phyloP scores from a whole-genome alignment of 2,113 vertebrate species.

The Otis tarda region DNA sequence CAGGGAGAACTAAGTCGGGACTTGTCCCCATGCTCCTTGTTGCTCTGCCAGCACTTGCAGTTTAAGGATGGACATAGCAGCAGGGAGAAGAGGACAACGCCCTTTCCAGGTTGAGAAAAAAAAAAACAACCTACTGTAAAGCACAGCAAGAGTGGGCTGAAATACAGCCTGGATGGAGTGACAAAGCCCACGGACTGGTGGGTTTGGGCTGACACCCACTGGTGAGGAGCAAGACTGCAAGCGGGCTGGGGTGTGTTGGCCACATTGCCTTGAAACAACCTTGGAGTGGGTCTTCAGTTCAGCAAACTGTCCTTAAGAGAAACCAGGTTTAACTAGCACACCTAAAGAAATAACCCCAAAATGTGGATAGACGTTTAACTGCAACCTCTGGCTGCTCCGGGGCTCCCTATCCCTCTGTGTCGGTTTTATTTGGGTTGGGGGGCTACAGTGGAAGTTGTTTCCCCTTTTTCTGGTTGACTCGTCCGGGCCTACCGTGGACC shows the following conservation, averaged over 20 bases:
- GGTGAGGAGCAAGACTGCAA: background rate
- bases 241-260: background rate
- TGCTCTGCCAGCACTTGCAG: background rate
- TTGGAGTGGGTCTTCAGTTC: background rate
- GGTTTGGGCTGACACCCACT: background rate
- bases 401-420: background rate
- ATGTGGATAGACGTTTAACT: accelerated
- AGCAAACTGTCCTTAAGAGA: background rate
- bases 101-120: background rate
- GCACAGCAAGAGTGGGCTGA: background rate
- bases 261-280: background rate
- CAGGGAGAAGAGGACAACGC: background rate
- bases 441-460: too few relatives aligned
- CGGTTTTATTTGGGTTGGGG: too few relatives aligned
- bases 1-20: too few relatives aligned
- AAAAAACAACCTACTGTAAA: background rate
- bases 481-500: too few relatives aligned
- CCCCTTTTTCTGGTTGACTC: too few relatives aligned
- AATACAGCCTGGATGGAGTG: background rate
- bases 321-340: background rate
- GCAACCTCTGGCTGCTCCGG: background rate
- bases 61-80: background rate
- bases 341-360: background rate
- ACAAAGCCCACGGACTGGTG: background rate
- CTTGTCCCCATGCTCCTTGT: accelerated